A percentile compares a stretch with the other conserved stretches of the same genome.
These are phyloP conservation scores for Hemicentrotus pulcherrimus DNA, from an alignment of 35 echinoderm and acorn worm species.

Conservation along the genomic window DNA sequence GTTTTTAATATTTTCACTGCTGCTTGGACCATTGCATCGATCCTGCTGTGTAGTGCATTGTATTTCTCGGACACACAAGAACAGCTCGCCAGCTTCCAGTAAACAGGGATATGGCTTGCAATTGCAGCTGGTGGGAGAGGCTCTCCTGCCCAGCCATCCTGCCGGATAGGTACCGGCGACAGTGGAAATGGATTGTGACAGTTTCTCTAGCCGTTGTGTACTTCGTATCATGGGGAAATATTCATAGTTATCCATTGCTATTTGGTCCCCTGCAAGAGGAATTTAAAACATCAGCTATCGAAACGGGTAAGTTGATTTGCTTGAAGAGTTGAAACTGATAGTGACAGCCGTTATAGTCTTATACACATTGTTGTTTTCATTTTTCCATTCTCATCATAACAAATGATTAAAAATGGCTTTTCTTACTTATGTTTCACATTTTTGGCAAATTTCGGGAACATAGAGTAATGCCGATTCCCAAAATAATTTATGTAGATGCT, in stretches of 20 bases:
- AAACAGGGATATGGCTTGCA: background rate
- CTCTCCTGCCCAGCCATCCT: background rate
- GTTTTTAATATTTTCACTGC: background rate
- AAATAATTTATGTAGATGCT: too few relatives aligned
- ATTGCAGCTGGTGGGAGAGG: background rate
- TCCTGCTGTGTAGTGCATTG: too few relatives aligned
- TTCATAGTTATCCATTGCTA: conserved; percentile 33
- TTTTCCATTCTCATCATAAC: too few relatives aligned
- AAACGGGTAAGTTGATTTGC: conserved; percentile 29
- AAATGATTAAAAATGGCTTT: too few relatives aligned
- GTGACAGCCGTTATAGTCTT: too few relatives aligned
- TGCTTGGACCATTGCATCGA: background rate
- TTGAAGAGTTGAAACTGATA: background rate
- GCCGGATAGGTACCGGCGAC: background rate
- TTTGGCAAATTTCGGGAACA: too few relatives aligned
- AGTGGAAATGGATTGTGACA: conserved; percentile 42
- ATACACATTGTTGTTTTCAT: too few relatives aligned
- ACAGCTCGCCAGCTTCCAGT: background rate
- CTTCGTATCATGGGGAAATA: conserved; percentile 39
- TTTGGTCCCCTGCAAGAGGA: conserved; percentile 29
- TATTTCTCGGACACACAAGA: too few relatives aligned
- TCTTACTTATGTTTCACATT: too few relatives aligned
- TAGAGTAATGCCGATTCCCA: too few relatives aligned
- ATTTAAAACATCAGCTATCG: conserved; percentile 22
- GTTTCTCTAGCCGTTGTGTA: conserved; percentile 22